Percentiles rank a stretch among this genome's conserved stretches.
Evolutionary conservation across 2,888 invertebrate genomes (phyloP).

Genomic region (Liposcelis brunnea): DNA sequence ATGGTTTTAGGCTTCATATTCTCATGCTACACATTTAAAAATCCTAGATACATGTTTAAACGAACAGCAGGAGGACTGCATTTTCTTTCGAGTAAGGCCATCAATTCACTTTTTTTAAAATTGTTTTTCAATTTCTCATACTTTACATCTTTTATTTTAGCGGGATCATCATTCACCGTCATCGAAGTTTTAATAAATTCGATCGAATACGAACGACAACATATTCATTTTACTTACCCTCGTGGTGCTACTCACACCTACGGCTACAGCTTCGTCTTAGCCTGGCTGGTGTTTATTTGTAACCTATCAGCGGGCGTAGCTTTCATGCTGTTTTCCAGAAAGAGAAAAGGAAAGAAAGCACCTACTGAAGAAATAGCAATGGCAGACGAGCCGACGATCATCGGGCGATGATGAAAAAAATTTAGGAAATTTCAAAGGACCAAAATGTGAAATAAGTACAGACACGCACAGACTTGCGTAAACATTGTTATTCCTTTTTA

Average conservation of each 20-base stretch:
- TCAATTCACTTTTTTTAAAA: too few relatives aligned
- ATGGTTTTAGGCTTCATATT: slow-evolving; percentile 69
- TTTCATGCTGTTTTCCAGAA: slow-evolving; percentile 66
- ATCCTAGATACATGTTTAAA: slow-evolving; percentile 79
- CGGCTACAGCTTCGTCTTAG: slow-evolving; percentile 54
- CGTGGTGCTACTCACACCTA: slow-evolving; percentile 44
- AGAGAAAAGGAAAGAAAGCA: slow-evolving; percentile 68
- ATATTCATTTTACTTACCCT: slow-evolving; percentile 49
- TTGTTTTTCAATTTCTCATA: too few relatives aligned
- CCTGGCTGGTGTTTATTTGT: slow-evolving; percentile 59
- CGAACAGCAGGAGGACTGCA: slow-evolving; percentile 69
- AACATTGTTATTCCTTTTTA: too few relatives aligned
- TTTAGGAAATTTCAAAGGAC: too few relatives aligned
- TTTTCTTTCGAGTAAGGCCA: slow-evolving; percentile 64
- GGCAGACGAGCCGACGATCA: slow-evolving; percentile 72
- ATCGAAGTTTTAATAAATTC: slow-evolving; percentile 63
- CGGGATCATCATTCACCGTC: slow-evolving; percentile 61
- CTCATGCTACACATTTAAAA: slow-evolving; percentile 65
- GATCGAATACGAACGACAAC: slow-evolving; percentile 48
- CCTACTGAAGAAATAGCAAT: slow-evolving; percentile 65
- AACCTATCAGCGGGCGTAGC: slow-evolving; percentile 49
- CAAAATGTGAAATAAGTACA: too few relatives aligned
- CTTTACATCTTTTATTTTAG: slow-evolving; percentile 22
- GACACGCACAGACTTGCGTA: too few relatives aligned
- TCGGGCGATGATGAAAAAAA: slow-evolving; percentile 28